Percentiles rank a stretch among this genome's conserved stretches.
Conservation (phyloP, 2,888 invertebrate species). For the Lasioglossum oenotherae region DNA sequence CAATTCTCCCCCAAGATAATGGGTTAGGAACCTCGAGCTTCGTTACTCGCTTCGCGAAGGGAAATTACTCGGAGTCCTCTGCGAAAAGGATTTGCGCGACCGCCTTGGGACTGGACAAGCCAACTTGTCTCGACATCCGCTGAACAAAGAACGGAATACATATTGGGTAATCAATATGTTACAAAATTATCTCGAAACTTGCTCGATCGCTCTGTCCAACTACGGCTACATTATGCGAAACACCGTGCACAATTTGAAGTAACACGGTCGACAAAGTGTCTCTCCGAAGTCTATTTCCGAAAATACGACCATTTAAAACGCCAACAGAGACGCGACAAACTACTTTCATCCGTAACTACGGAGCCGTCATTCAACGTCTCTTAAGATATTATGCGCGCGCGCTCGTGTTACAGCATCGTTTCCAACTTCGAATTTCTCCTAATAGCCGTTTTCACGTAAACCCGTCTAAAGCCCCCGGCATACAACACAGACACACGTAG, state of each 20-base stretch:
- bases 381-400: background rate
- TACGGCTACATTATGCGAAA: background rate
- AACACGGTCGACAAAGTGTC: background rate
- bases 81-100: background rate
- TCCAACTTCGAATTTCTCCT: slow-evolving; percentile 15
- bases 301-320: background rate
- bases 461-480: background rate
- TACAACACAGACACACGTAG: slow-evolving; percentile 10
- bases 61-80: background rate
- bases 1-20: background rate
- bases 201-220: background rate
- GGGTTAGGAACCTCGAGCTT: background rate
- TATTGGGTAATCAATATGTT: background rate
- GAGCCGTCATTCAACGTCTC: background rate
- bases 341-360: background rate
- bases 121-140: background rate
- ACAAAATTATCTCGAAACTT: background rate
- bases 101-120: background rate
- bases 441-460: slow-evolving; percentile 31
- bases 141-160: background rate
- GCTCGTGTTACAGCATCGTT: slow-evolving; percentile 2
- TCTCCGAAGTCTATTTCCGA: background rate
- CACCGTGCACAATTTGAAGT: background rate
- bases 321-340: background rate
- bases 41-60: background rate